These are phyloP conservation scores for Venusia cambrica DNA, from an alignment of 2,888 invertebrate genomes.

Conservation along the genomic window DNA sequence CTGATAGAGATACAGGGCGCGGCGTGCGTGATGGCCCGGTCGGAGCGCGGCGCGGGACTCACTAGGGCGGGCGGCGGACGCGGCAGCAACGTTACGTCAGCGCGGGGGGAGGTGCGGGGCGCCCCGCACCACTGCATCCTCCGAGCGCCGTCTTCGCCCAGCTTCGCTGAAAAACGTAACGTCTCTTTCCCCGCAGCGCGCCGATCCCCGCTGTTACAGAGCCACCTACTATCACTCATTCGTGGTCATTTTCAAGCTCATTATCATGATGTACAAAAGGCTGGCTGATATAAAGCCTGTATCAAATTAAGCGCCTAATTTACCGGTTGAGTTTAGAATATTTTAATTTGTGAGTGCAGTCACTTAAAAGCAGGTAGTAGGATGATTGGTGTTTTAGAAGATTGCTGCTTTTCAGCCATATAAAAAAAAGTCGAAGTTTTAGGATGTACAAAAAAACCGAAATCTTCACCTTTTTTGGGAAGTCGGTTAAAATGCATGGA, in stretches of 20 bases:
- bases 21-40: slow-evolving; percentile 62
- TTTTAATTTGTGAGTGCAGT: too few relatives aligned
- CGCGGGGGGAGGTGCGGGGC: slow-evolving; percentile 52
- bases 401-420: too few relatives aligned
- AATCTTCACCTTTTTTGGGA: too few relatives aligned
- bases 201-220: slow-evolving; percentile 37
- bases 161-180: slow-evolving; percentile 68
- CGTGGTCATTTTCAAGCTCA: slow-evolving; percentile 51
- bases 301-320: slow-evolving; percentile 18
- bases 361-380: too few relatives aligned
- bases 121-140: slow-evolving; percentile 76
- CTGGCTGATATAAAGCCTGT: slow-evolving; percentile 19
- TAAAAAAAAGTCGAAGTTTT: too few relatives aligned
- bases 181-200: slow-evolving; percentile 52
- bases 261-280: slow-evolving; percentile 42
- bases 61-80: slow-evolving; percentile 75
- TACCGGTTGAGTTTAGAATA: slow-evolving; percentile 17
- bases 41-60: slow-evolving; percentile 75
- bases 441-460: too few relatives aligned
- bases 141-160: slow-evolving; percentile 65
- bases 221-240: slow-evolving; percentile 47
- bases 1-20: slow-evolving; percentile 63
- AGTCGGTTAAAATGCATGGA: too few relatives aligned
- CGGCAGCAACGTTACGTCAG: slow-evolving; percentile 79
- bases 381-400: too few relatives aligned